A percentile compares a stretch with the other conserved stretches of the same genome.
Evolutionary conservation across 2,888 invertebrate genomes (phyloP).

Genomic region (Xestia ashworthii): DNA sequence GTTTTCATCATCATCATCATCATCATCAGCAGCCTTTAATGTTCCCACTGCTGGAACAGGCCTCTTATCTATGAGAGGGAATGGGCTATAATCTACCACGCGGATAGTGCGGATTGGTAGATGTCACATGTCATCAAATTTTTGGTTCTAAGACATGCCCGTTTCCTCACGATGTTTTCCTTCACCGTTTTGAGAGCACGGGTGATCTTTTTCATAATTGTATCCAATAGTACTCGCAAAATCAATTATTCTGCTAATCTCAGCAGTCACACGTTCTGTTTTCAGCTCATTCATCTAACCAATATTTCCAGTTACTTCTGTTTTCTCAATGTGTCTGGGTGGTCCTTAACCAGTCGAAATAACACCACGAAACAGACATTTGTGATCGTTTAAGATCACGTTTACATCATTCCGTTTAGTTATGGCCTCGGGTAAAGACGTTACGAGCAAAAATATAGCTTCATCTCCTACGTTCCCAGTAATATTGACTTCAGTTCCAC

Average conservation of each 20-base stretch:
- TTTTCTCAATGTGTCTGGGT: not conserved
- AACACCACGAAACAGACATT: constrained; percentile 32
- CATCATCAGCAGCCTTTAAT: too few species aligned
- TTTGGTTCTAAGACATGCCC: too few species aligned
- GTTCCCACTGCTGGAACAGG: too few species aligned
- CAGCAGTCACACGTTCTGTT: not conserved
- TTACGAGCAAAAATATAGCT: constrained; percentile 33
- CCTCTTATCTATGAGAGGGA: too few species aligned
- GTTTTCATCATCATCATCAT: not conserved
- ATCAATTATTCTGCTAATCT: not conserved
- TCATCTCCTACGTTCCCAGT: constrained; percentile 24
- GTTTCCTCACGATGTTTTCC: too few species aligned
- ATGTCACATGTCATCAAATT: too few species aligned
- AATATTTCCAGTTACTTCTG: not conserved
- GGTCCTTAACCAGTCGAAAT: constrained; percentile 10
- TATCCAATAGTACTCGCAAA: too few species aligned
- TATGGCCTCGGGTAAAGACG: constrained; percentile 29
- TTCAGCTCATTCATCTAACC: not conserved
- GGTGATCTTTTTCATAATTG: too few species aligned
- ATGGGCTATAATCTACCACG: too few species aligned
- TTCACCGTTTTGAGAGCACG: too few species aligned
- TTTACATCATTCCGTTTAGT: constrained; percentile 46
- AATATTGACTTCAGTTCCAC: constrained; percentile 34
- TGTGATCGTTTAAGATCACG: constrained; percentile 29
- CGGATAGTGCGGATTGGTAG: too few species aligned